Evolutionary conservation across 2,888 invertebrate species (phyloP).

Genomic region (Pimpla rufipes): DNA sequence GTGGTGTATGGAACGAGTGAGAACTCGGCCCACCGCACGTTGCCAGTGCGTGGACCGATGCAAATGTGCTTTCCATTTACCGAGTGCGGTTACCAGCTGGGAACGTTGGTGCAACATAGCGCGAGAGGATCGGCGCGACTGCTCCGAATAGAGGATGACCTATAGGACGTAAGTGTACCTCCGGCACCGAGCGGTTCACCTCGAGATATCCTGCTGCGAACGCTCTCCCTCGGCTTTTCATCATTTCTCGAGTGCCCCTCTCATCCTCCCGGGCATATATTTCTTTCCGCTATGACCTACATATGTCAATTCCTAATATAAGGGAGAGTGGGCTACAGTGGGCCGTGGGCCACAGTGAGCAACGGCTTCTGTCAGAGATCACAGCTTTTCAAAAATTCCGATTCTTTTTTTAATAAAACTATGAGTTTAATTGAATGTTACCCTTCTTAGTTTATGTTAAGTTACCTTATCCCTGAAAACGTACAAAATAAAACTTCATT

Average conservation of each 20-base stretch:
- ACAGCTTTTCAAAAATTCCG: too few relatives aligned
- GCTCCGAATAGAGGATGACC: too few relatives aligned
- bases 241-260: neutral
- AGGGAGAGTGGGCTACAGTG: too few relatives aligned
- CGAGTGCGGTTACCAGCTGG: conserved; percentile 40
- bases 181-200: neutral
- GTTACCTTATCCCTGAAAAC: too few relatives aligned
- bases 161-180: neutral
- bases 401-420: too few relatives aligned
- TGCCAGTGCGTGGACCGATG: conserved; percentile 38
- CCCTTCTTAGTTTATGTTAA: too few relatives aligned
- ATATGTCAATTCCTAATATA: too few relatives aligned
- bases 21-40: neutral
- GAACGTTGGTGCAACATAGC: neutral
- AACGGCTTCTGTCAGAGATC: too few relatives aligned
- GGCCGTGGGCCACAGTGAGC: too few relatives aligned
- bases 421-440: too few relatives aligned
- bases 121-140: neutral
- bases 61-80: conserved; percentile 53
- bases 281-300: conserved; percentile 1
- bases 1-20: conserved; percentile 1
- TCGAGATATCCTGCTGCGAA: neutral
- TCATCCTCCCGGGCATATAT: neutral
- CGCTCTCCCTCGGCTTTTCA: neutral
- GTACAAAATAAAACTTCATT: too few relatives aligned